Base-by-base conservation (phyloP, 1,140 invertebrate genomes). In the Apis florea region DNA sequence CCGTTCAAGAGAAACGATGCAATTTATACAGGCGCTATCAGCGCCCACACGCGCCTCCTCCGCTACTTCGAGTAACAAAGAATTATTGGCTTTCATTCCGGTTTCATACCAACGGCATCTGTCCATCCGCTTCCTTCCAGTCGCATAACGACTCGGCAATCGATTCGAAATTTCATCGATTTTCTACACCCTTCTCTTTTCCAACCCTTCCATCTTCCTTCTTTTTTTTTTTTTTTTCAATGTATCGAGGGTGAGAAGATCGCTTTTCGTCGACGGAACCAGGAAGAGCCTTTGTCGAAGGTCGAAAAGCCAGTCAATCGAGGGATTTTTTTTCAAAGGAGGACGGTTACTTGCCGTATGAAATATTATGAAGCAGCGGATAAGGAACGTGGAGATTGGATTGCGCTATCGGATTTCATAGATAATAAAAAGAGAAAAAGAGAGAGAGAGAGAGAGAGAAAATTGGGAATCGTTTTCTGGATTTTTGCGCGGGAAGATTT, bases 71-170 rank as follows among this genome's bases (percentile, higher is more conserved):
- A 56, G 69, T 59, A n/a, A 83, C 79, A 87, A 88, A 88, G 86
- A 88, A 88, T 88, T 88, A 88, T 88, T 87, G 86, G 85, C 79
- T 83, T 82, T 76, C 83, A 88, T 88, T 88, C 79, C 59, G 49
- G 82, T 82, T 81, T n/a, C n/a, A 85, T 78, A 79, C 56, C 66
- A 70, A 54, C 79, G 56, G 84, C 81, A 84, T 88, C 83, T 87
- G 83, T 82, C 79, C 70, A 61, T 70, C 40, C n/a, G n/a, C n/a
- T n/a, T n/a, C n/a, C n/a, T n/a, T n/a, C n/a, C n/a, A n/a, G n/a
- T n/a, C n/a, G n/a, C 31, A 31, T 2, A 31, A 31, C 31, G 31
- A 40, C 4, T 6, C 31, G 2, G 6, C 31, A 40, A 40, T 40
- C 31, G 31, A 40, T 40, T 40, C 31, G 31, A 40, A 40, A 40